Conservation (phyloP, 2,797 vertebrate species). For the Anguilla pacifica region DNA sequence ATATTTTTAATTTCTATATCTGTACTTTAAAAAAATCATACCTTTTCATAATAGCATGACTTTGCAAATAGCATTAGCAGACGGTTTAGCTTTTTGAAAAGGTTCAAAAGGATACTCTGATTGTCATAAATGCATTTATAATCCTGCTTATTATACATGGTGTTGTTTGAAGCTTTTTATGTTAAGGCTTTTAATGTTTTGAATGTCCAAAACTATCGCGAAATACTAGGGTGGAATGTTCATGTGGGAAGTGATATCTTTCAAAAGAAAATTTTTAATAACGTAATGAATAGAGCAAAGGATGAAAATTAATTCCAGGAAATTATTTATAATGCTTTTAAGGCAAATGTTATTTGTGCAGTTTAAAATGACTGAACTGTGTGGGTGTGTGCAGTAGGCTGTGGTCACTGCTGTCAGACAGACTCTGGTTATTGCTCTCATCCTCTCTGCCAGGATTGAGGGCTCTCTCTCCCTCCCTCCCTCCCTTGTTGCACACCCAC, state of each 20-base stretch:
- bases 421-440: neutral
- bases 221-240: neutral
- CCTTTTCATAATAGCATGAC: neutral
- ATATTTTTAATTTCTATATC: neutral
- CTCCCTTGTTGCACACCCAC: neutral
- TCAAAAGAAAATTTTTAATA: neutral
- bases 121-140: conserved; percentile 25
- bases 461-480: neutral
- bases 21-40: neutral
- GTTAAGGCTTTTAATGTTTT: neutral
- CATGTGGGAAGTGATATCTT: neutral
- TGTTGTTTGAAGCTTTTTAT: neutral
- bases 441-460: neutral
- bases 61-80: neutral
- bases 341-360: neutral
- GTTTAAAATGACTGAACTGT: neutral
- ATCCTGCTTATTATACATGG: conserved; percentile 12
- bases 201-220: neutral
- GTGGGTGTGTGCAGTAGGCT: conserved; percentile 10
- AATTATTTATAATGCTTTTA: conserved; percentile 22
- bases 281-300: neutral
- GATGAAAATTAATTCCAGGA: neutral
- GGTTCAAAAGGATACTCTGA: neutral
- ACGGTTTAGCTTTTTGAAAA: conserved; percentile 6
- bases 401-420: conserved; percentile 21